Conservation (phyloP, 2,797 vertebrate genomes). For the Cirrhinus molitorella region DNA sequence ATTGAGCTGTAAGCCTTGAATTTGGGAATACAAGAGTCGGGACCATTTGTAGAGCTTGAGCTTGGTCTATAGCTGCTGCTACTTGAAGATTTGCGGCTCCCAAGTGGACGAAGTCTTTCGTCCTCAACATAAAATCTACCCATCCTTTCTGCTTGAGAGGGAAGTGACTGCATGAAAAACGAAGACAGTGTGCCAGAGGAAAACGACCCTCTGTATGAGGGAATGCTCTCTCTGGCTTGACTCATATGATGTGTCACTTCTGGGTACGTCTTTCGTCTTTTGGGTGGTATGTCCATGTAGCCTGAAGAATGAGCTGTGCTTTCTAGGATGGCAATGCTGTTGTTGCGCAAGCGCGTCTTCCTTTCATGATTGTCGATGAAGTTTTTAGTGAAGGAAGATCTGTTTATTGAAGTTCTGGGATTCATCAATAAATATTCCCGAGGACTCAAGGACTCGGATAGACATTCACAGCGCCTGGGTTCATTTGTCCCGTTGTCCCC, state of each 20-base stretch:
- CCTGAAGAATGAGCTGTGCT: slow-evolving; percentile 59
- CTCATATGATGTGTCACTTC: slow-evolving; percentile 55
- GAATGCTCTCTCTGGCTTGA: slow-evolving; percentile 64
- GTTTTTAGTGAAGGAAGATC: slow-evolving; percentile 71
- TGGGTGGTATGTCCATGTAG: slow-evolving; percentile 60
- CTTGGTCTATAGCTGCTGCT: slow-evolving; percentile 57
- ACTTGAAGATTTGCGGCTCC: slow-evolving; percentile 62
- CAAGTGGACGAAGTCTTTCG: slow-evolving; percentile 55
- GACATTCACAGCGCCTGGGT: slow-evolving; percentile 21
- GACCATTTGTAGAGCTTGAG: slow-evolving; percentile 55
- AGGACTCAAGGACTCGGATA: slow-evolving; percentile 62
- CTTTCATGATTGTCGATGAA: slow-evolving; percentile 67
- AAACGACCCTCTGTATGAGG: slow-evolving; percentile 71
- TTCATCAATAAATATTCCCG: slow-evolving; percentile 65
- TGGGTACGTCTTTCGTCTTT: slow-evolving; percentile 82
- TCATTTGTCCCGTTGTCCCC: slow-evolving; percentile 63
- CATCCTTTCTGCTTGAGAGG: slow-evolving; percentile 66
- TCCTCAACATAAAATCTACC: slow-evolving; percentile 58
- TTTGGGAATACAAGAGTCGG: slow-evolving; percentile 60
- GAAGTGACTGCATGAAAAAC: slow-evolving; percentile 70
- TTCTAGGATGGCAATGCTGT: slow-evolving; percentile 70
- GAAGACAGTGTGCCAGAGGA: slow-evolving; percentile 75
- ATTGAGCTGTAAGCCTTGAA: slow-evolving; percentile 58
- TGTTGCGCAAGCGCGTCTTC: slow-evolving; percentile 71
- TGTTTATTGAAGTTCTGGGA: slow-evolving; percentile 68